phyloP scores from a whole-genome alignment of 2,113 vertebrate genomes.

The Micronycteris hirsuta region DNA sequence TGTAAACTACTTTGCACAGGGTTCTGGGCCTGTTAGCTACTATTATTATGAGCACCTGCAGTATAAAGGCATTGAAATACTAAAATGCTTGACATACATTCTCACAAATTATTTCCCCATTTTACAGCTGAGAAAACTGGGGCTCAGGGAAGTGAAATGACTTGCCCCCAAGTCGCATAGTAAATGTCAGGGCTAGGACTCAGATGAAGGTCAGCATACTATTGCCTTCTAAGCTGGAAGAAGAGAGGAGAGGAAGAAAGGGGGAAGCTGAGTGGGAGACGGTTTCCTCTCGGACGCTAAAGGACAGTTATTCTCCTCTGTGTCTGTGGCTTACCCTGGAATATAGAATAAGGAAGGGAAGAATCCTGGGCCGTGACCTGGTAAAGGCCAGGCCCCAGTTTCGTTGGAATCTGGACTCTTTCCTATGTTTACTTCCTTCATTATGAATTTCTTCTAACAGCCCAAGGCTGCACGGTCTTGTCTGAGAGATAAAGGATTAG shows the following conservation, averaged over 20 bases:
- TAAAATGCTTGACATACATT: not conserved
- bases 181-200: not conserved
- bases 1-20: not conserved
- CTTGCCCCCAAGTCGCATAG: not conserved
- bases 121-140: not conserved
- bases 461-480: not conserved
- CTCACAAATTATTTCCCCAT: not conserved
- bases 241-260: slow-evolving; percentile 33
- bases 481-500: not conserved
- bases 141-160: not conserved
- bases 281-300: accelerated
- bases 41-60: not conserved
- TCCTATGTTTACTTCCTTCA: not conserved
- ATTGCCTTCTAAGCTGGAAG: not conserved
- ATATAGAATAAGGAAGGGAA: no score
- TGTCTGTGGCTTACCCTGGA: not conserved
- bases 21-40: not conserved
- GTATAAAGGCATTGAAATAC: not conserved
- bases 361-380: not conserved
- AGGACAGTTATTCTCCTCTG: not conserved
- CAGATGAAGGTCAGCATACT: not conserved
- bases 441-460: not conserved
- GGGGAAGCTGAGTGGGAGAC: not conserved
- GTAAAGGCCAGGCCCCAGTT: not conserved
- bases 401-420: not conserved